Conservation (phyloP, 2,888 invertebrate species). For the Cyaniris semiargus region DNA sequence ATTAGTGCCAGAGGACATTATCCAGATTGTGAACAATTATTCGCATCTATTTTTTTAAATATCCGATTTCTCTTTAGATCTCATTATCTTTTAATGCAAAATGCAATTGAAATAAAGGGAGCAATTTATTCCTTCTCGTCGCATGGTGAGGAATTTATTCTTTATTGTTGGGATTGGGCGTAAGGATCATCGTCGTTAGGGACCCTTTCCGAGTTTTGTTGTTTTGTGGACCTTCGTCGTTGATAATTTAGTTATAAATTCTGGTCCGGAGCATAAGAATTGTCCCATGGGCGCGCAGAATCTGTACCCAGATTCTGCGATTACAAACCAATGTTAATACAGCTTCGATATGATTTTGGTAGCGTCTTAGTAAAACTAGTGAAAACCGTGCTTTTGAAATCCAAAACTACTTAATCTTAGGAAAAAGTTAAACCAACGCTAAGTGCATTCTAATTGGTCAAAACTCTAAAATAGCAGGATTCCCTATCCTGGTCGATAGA, state of each 20-base stretch:
- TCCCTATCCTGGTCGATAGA: no score
- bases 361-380: no score
- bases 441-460: no score
- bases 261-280: neutral
- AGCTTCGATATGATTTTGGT: no score
- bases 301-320: neutral
- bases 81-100: conserved; percentile 37
- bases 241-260: neutral
- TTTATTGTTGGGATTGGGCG: conserved; percentile 16
- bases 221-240: neutral
- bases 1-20: conserved; percentile 79
- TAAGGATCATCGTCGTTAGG: neutral
- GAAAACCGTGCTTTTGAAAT: no score
- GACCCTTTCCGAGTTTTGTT: neutral
- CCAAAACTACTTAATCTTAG: no score
- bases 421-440: no score
- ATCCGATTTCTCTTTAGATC: conserved; percentile 46
- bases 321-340: no score
- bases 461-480: no score
- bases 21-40: conserved; percentile 61
- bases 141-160: conserved; percentile 10
- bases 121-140: conserved; percentile 16
- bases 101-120: neutral
- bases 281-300: neutral
- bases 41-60: conserved; percentile 58